phyloP scores from a whole-genome alignment of 2,113 vertebrate species.

The Psephotus haematonotus region DNA sequence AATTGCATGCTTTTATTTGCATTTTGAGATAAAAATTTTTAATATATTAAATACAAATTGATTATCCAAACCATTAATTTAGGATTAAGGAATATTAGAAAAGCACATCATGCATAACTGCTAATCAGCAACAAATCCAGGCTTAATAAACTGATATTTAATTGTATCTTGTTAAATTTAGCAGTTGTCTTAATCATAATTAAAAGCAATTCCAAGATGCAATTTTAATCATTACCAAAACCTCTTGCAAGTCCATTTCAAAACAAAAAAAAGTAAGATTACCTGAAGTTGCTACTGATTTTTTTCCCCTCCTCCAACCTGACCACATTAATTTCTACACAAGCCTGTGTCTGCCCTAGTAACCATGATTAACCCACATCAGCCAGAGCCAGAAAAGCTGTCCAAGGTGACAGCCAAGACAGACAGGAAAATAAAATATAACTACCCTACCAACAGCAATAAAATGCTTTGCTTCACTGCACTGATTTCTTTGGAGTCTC shows the following conservation, averaged over 20 bases:
- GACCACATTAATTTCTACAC: not conserved
- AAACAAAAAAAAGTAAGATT: not conserved
- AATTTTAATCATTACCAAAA: slow-evolving; percentile 21
- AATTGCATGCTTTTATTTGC: not conserved
- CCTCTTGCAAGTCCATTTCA: slow-evolving; percentile 9
- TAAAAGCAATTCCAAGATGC: slow-evolving; percentile 34
- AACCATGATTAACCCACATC: slow-evolving; percentile 1
- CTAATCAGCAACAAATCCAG: slow-evolving; percentile 32
- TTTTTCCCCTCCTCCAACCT: not conserved
- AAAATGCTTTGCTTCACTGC: not conserved
- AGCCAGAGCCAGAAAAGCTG: slow-evolving; percentile 24
- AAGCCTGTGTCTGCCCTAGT: not conserved
- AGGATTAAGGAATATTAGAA: slow-evolving; percentile 46
- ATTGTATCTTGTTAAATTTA: slow-evolving; percentile 65
- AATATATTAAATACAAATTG: slow-evolving; percentile 15
- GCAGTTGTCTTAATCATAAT: slow-evolving; percentile 49
- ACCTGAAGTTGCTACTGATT: not conserved
- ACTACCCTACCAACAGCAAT: not conserved
- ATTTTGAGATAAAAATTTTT: slow-evolving; percentile 29
- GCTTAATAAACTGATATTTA: slow-evolving; percentile 54
- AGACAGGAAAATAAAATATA: slow-evolving; percentile 32
- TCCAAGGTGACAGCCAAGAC: not conserved
- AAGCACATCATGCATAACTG: not conserved
- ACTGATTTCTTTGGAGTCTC: slow-evolving; percentile 5
- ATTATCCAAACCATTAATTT: slow-evolving; percentile 54